Percentiles rank a stretch among this genome's conserved stretches.
phyloP scores from a whole-genome alignment of 2,888 invertebrate species.

The Balanococcus diminutus region DNA sequence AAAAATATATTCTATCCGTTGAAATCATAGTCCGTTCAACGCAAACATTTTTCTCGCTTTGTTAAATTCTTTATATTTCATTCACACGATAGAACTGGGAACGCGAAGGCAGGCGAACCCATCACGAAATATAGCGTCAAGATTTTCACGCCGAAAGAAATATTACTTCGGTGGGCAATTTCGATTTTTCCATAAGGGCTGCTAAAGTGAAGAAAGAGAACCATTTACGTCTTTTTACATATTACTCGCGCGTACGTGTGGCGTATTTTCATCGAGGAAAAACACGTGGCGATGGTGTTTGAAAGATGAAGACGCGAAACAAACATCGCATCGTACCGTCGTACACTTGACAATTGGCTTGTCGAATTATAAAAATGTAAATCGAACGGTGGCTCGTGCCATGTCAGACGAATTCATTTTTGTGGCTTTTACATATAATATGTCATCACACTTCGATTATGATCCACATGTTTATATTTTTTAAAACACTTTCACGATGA shows the following conservation, averaged over 20 bases:
- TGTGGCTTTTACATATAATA: not conserved
- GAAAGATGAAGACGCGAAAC: not conserved
- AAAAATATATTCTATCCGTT: slow-evolving; percentile 4
- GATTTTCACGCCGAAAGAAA: slow-evolving; percentile 12
- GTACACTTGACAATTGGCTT: not conserved
- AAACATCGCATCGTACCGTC: not conserved
- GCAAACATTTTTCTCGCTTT: slow-evolving; percentile 38
- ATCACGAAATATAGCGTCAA: slow-evolving; percentile 3
- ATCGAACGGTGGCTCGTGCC: no score
- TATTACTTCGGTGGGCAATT: slow-evolving; percentile 13
- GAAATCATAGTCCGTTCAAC: not conserved
- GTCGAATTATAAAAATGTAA: not conserved
- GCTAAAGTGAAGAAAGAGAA: not conserved
- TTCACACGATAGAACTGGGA: not conserved
- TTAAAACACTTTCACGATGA: not conserved
- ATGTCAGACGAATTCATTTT: not conserved
- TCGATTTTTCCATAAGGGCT: not conserved
- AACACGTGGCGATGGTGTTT: not conserved
- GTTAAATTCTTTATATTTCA: slow-evolving; percentile 35
- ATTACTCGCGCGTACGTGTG: not conserved
- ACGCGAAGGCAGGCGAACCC: not conserved
- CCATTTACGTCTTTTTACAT: slow-evolving; percentile 6
- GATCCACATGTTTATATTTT: not conserved
- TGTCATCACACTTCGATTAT: not conserved
- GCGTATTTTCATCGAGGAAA: not conserved